Evolutionary conservation across 2,797 vertebrate genomes (phyloP), one percentile per base, ranked within the genome.

Genomic region (Channallabes apus): DNA sequence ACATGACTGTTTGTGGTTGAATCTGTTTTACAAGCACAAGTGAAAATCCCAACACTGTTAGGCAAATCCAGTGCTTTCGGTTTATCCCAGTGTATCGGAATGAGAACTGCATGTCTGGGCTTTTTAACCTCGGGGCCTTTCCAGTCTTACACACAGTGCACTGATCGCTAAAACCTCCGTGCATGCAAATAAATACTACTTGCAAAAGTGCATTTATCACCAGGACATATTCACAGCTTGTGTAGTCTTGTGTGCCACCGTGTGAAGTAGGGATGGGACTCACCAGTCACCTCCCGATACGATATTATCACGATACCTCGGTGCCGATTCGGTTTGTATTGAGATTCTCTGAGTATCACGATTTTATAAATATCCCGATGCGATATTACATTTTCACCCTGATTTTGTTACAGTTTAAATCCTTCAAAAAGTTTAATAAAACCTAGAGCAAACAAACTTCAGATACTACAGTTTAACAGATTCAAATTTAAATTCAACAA

Each of bases 61-160:
- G 4, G 8, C 5, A 79, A n/a, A 46, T 18, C 0, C 24, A 9
- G 24, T 80, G 29, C 24, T 77, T 65, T 81, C 12, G 22, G 18
- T 18, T 27, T 3, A 67, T 69, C 84, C 77, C 35, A 62, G 22
- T 79, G 79, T 86, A 54, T 86, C 76, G 65, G 89, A 85, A 86
- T 87, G 82, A 88, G 82, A 67, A 17, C 27, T 5, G 14, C 9
- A n/a, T 62, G 24, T 22, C 65, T 22, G 59, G 14, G n/a, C 14
- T 32, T 58, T 58, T 82, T 27, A 65, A 29, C 20, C 29, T 41
- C 24, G 2, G 27, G 46, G 18, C 29, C 64, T 7, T 58, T 82
- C 15, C 20, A 71, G 67, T 59, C 51, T 12, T 71, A 3, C 61
- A 64, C 5, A n/a, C 4, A 11, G 6, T 46, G 46, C 15, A 27